These are phyloP conservation scores for Sesamia inferens DNA, from an alignment of 2,888 invertebrate species.

Conservation along the genomic window DNA sequence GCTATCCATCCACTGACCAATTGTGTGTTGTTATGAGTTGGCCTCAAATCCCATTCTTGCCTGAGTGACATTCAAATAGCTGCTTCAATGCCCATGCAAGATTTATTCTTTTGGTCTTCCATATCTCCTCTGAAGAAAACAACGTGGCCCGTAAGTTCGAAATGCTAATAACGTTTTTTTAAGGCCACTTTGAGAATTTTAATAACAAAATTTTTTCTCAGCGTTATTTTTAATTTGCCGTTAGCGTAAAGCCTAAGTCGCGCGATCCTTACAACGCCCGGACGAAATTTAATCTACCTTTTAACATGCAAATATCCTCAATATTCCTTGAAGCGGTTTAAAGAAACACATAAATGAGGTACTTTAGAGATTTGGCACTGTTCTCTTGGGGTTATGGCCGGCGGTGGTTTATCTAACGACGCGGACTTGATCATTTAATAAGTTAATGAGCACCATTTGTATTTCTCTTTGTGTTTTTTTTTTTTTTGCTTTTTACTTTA, in stretches of 20 bases:
- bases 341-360: slow-evolving; percentile 64
- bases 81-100: neutral
- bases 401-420: slow-evolving; percentile 60
- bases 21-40: neutral
- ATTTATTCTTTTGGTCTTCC: neutral
- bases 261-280: slow-evolving; percentile 27
- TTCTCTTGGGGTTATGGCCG: slow-evolving; percentile 42
- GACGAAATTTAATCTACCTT: slow-evolving; percentile 60
- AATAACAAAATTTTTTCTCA: neutral
- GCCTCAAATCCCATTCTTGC: neutral
- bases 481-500: slow-evolving; percentile 15
- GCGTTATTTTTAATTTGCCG: slow-evolving; percentile 16
- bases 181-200: neutral
- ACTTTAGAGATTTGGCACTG: slow-evolving; percentile 57
- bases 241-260: slow-evolving; percentile 4
- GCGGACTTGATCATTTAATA: slow-evolving; percentile 59
- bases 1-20: neutral
- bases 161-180: slow-evolving; percentile 6
- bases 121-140: neutral
- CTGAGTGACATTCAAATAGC: neutral
- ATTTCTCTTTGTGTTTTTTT: slow-evolving; percentile 51
- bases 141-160: neutral
- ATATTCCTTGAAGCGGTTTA: slow-evolving; percentile 59
- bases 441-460: slow-evolving; percentile 60
- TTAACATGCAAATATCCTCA: slow-evolving; percentile 64